Evolutionary conservation across 2,888 invertebrate species (phyloP).

Genomic region (Lymantria dispar): DNA sequence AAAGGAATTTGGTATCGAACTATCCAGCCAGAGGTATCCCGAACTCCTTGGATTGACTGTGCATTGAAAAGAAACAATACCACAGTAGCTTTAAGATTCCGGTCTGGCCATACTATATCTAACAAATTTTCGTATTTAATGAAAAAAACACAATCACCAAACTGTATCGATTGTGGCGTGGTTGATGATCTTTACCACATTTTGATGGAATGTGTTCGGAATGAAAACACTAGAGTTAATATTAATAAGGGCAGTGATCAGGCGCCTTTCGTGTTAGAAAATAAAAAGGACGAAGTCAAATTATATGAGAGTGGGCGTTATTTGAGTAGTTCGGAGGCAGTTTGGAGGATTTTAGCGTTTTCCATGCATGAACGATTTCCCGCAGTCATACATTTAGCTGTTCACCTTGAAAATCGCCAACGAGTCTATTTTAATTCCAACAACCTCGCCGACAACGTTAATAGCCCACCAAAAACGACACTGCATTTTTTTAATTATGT

Average conservation of each 20-base stretch:
- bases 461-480: not conserved
- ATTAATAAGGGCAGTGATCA: not conserved
- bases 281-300: not conserved
- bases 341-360: not conserved
- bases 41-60: too few relatives aligned
- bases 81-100: too few relatives aligned
- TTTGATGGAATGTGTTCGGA: too few relatives aligned
- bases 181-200: too few relatives aligned
- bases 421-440: not conserved
- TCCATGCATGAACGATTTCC: slow-evolving; percentile 1
- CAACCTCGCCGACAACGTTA: not conserved
- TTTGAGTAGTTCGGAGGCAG: not conserved
- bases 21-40: too few relatives aligned
- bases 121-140: too few relatives aligned
- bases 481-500: not conserved
- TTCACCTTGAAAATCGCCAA: slow-evolving; percentile 1
- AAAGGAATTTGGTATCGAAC: too few relatives aligned
- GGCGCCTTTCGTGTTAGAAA: not conserved
- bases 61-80: too few relatives aligned
- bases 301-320: not conserved
- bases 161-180: too few relatives aligned
- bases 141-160: too few relatives aligned
- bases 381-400: slow-evolving; percentile 2
- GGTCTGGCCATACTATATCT: too few relatives aligned
- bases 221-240: too few relatives aligned